phyloP scores from a whole-genome alignment of 64 coral and sea anemone genomes.

The Pocillopora verrucosa region DNA sequence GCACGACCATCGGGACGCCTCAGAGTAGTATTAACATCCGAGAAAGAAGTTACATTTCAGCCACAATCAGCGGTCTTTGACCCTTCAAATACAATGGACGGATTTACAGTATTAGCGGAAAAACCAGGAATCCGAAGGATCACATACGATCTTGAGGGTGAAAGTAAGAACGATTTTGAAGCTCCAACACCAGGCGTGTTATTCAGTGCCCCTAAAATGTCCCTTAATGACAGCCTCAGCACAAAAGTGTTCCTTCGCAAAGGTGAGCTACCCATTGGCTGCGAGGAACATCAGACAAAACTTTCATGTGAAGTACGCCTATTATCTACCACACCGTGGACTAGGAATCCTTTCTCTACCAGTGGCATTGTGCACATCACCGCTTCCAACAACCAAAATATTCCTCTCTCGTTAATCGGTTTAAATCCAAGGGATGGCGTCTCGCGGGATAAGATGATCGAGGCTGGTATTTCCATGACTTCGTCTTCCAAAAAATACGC shows the following conservation, averaged over 20 bases:
- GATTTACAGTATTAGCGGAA: slow-evolving; percentile 33
- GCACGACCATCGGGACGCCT: slow-evolving; percentile 13
- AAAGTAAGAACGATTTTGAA: slow-evolving; percentile 23
- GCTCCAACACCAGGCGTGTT: slow-evolving; percentile 23
- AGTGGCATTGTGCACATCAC: not conserved
- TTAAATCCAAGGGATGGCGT: not conserved
- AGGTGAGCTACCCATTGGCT: slow-evolving; percentile 47
- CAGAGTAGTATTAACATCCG: not conserved
- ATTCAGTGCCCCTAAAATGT: slow-evolving; percentile 20
- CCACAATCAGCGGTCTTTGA: not conserved
- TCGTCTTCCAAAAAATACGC: not conserved
- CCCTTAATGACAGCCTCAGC: not conserved
- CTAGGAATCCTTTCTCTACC: not conserved
- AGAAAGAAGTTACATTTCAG: not conserved
- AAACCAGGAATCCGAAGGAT: slow-evolving; percentile 43
- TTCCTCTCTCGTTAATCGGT: slow-evolving; percentile 8
- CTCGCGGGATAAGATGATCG: not conserved
- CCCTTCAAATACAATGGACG: not conserved
- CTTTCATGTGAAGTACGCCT: not conserved
- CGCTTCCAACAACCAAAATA: not conserved
- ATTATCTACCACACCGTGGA: not conserved
- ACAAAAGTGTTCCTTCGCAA: not conserved
- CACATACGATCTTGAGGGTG: slow-evolving; percentile 34
- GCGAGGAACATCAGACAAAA: slow-evolving; percentile 8
- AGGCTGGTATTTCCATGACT: not conserved